Evolutionary conservation across 2,113 vertebrate species (phyloP), one percentile per base, ranked within the genome.

Genomic region (Notothenia rossii): DNA sequence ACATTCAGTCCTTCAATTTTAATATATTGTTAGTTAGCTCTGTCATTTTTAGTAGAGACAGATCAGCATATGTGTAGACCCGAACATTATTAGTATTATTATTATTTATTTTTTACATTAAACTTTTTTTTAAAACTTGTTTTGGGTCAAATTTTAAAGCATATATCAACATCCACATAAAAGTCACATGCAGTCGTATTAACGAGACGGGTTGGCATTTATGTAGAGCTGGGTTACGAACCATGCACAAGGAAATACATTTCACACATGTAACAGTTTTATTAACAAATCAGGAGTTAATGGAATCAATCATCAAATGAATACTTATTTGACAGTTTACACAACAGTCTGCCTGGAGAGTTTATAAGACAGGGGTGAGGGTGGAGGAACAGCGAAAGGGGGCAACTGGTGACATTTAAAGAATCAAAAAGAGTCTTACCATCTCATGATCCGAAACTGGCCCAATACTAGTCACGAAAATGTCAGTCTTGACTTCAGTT

Each of bases 401-500:
- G 73, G 82, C 67, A 58, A 73, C 69, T 51, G 66, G 59, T 93
- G 92, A 90, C 90, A 93, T 94, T 94, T 93, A 89, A 71, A 77
- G 65, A 85, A 82, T 74, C 53, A 13, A 82, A 72, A 79, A 75
- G 67, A 78, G 84, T 92, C 98, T 96, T 96, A 99, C 98, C 98
- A 99, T 99, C 87, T 99, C 98, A 55, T 99, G 98, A 94, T 99
- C 98, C 69, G 98, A 99, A 90, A 99, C 98, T 0, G 98, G 98
- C 79, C 98, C 98, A 61, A 99, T 98, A 81, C 98, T 99, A 91
- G 98, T 99, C 94, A 99, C 98, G 60, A 99, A 99, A 95, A 99
- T 99, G 95, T 99, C 98, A 83, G 98, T 99, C 96, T 99, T 99
- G 94, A 99, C 98, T 95, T 98, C 98, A n/a, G 98, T 99, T 96